Evolutionary conservation across 2,113 vertebrate genomes (phyloP), one percentile per base, ranked within the genome.

Genomic region (Alligator mississippiensis): DNA sequence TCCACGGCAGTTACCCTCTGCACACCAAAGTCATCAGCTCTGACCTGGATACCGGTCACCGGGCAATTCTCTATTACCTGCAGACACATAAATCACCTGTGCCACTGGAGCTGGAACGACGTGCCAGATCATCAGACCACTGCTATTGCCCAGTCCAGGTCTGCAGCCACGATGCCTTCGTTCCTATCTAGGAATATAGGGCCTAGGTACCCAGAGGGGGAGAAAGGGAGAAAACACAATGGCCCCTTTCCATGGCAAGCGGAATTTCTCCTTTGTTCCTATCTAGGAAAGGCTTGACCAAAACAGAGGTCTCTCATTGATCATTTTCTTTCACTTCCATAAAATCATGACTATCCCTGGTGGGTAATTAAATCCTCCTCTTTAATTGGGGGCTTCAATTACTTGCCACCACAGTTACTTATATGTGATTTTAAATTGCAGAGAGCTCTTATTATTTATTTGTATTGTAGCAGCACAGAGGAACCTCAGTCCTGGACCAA

Each of bases 11-110:
- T 96, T 2, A 99, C 99, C 64, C 98, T 98, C 96, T 95, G 98
- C 66, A 99, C 97, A 2, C 99, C 99, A 0, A 99, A 94, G 86
- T 99, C 98, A 1, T 99, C 99, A 0, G 95, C 94, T 84, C 88
- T 97, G 72, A 99, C 98, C 54, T 97, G 98, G 88, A 99, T 98
- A 4, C 98, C 99, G 0, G 98, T 99, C 94, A 99, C 99, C 0
- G 98, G 98, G 88, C 99, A 99, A 98, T 99, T 99, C 97, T 99
- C 99, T 0, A 99, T 98, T 95, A 99, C 98, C 99, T 99, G 96
- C 54, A 64, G 54, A n/a, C 38, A 88, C 28, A 77, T 22, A 4
- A 80, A 74, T 47, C 47, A 47, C 47, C 47, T 47, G 7, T 47
- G 47, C 47, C 47, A 7, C 47, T 2, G 27, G 59, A 24, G 57